Evolutionary conservation across 2,888 invertebrate genomes (phyloP).

Genomic region (Phyllotreta striolata): DNA sequence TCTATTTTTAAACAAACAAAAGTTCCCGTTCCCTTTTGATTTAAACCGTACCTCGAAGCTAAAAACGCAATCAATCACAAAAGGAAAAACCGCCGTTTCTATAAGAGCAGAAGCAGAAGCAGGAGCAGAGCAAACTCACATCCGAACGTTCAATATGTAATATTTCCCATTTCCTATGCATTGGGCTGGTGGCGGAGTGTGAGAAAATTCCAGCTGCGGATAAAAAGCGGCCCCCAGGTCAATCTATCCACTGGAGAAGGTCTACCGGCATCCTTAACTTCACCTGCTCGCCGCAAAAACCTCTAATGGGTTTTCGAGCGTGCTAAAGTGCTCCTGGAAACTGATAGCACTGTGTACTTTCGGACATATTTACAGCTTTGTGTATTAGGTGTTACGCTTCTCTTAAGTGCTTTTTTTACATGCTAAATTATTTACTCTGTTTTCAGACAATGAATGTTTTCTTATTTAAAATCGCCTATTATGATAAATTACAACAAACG

Average conservation of each 20-base stretch:
- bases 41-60: constrained; percentile 13
- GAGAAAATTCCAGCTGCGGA: constrained; percentile 51
- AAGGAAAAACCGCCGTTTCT: constrained; percentile 15
- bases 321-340: constrained; percentile 45
- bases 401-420: constrained; percentile 42
- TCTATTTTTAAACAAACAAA: constrained; percentile 13
- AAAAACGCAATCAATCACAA: constrained; percentile 27
- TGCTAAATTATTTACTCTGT: constrained; percentile 19
- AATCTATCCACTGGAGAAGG: constrained; percentile 50
- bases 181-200: constrained; percentile 37
- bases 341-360: constrained; percentile 45
- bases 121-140: constrained; percentile 2
- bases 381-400: constrained; percentile 40
- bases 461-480: too few species aligned
- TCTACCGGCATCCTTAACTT: constrained; percentile 51
- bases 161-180: constrained; percentile 42
- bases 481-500: too few species aligned
- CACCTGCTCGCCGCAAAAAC: constrained; percentile 55
- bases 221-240: constrained; percentile 54
- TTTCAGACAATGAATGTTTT: background rate
- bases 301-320: constrained; percentile 56
- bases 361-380: constrained; percentile 45
- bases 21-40: constrained; percentile 18
- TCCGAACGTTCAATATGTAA: constrained; percentile 36
- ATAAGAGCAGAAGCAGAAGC: background rate